Base-by-base conservation (phyloP, 2,888 invertebrate genomes). In the Metacarcinus magister region DNA sequence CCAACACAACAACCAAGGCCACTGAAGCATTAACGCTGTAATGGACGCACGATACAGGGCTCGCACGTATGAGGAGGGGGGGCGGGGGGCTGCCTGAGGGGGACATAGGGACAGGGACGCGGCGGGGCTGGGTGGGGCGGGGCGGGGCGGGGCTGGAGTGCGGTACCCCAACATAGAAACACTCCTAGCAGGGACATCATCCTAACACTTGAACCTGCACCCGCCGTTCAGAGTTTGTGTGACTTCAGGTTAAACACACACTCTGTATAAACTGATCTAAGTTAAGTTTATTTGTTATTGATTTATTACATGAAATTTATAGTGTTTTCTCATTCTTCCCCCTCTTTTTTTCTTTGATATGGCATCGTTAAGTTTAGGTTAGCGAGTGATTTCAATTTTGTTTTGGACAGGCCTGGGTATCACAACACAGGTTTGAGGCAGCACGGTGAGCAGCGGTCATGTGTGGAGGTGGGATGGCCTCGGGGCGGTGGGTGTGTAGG, bases 1-100 rank as follows among this genome's bases (percentile, higher is more conserved):
- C 54, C 75, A 75, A 8, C 75, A 75, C 75, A 75, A 75, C 75
- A 75, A 28, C 75, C 75, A 75, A 75, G 75, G 75, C 75, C 75
- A 75, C 28, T n/a, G 75, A 75, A 75, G 75, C 75, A n/a, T 23
- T 4, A 75, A 28, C 28, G 75, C 28, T 28, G 23, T 75, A 75
- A 75, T 75, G 75, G 28, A 75, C 75, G 8, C 28, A 75, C 28
- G 28, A 75, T 8, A 75, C 75, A 75, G 28, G 75, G 23, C 60
- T 60, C 60, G 19, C 75, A 28, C 75, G 75, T 23, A n/a, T 2
- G 67, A 7, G 67, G 2, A 5, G 19, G 67, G 67, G 28, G 75
- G 75, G 28, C 2, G 75, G 75, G 75, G 28, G n/a, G 8, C 5
- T 75, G 75, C 8, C 60, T 60, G 75, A 28, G 75, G 75, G 75